Percentiles rank a stretch among this genome's conserved stretches.
Conservation (phyloP, 2,797 vertebrate species). For the Sebastes goodei region DNA sequence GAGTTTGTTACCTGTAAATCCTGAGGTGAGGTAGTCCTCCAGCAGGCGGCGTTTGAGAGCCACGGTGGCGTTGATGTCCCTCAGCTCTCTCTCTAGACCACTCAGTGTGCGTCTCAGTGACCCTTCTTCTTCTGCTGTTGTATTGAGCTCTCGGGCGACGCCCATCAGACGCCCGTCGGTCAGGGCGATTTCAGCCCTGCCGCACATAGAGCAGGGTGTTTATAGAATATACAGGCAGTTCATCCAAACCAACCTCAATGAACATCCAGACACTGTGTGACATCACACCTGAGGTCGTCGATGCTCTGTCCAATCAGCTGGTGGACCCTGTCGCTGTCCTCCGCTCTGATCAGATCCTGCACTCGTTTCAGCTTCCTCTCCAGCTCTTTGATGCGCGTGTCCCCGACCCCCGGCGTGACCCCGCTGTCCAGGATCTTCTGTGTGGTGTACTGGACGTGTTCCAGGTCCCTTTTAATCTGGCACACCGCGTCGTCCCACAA, state of each 20-base stretch:
- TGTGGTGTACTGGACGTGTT: constrained; percentile 59
- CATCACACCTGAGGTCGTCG: constrained; percentile 83
- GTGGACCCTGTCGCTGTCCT: constrained; percentile 64
- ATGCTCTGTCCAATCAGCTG: constrained; percentile 77
- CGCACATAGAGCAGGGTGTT: neutral
- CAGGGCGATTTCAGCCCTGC: constrained; percentile 85
- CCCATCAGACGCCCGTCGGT: constrained; percentile 85
- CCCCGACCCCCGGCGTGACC: constrained; percentile 47
- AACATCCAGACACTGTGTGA: neutral
- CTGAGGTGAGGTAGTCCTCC: constrained; percentile 64
- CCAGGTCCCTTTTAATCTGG: constrained; percentile 76
- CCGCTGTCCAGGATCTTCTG: constrained; percentile 74
- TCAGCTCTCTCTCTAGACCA: constrained; percentile 72
- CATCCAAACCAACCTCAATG: neutral
- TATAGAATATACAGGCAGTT: neutral
- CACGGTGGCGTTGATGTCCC: constrained; percentile 77
- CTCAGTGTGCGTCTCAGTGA: constrained; percentile 62
- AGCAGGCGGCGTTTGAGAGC: constrained; percentile 65
- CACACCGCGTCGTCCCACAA: constrained; percentile 83
- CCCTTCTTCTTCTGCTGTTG: constrained; percentile 51
- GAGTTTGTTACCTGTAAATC: constrained; percentile 78
- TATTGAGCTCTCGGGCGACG: constrained; percentile 75
- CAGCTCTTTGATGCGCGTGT: constrained; percentile 76
- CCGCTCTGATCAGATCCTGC: constrained; percentile 69
- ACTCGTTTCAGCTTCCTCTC: constrained; percentile 77